These are phyloP conservation scores for Pediacus dermestoides DNA, from an alignment of 2,888 invertebrate species.

Conservation along the genomic window DNA sequence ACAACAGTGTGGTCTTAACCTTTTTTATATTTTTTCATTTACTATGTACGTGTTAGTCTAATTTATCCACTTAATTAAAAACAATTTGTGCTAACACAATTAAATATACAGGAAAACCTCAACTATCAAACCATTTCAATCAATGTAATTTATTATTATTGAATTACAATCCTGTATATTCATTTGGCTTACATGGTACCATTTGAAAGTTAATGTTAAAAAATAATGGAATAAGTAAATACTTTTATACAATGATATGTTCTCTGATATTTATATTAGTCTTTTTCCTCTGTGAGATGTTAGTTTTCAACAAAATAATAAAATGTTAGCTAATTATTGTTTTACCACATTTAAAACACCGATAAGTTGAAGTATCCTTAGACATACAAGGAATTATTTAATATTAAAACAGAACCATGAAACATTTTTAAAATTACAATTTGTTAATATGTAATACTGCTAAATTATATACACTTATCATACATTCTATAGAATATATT, in stretches of 20 bases:
- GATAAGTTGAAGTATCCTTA: constrained; percentile 22
- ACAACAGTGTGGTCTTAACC: constrained; percentile 27
- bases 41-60: too few species aligned
- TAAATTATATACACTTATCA: constrained; percentile 20
- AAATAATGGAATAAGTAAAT: too few species aligned
- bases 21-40: constrained; percentile 11
- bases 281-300: constrained; percentile 22
- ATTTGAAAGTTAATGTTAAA: too few species aligned
- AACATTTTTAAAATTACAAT: too few species aligned
- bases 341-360: constrained; percentile 31
- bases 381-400: constrained; percentile 1
- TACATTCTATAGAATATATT: constrained; percentile 10
- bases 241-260: constrained; percentile 25
- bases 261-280: constrained; percentile 23
- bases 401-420: constrained; percentile 8
- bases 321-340: constrained; percentile 29
- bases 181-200: too few species aligned
- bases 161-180: too few species aligned
- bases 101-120: too few species aligned
- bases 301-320: constrained; percentile 9
- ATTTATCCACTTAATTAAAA: too few species aligned
- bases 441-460: too few species aligned
- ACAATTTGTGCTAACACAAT: background rate
- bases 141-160: too few species aligned
- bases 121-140: too few species aligned